Base-by-base conservation (phyloP, 1,140 invertebrate genomes). In the Lepidurus arcticus region DNA sequence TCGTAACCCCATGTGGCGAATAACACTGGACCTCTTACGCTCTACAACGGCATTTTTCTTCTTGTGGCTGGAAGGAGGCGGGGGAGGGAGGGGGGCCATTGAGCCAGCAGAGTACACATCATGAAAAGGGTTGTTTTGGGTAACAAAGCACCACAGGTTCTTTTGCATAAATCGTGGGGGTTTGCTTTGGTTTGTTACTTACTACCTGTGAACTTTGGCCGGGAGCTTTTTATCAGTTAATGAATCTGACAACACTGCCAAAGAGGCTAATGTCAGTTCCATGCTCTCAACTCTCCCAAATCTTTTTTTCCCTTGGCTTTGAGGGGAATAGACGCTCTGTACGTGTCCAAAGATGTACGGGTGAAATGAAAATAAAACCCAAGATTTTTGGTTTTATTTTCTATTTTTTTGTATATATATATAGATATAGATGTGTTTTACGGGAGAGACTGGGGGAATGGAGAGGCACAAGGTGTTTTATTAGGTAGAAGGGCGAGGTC, bases 101-200 rank as follows among this genome's bases (percentile, higher is more conserved):
- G 34, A 34, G 34, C 34, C 34, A 34, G 4, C 34, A 34, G 3
- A 34, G 34, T 34, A 34, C 34, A 4, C 34, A 34, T 34, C 34
- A 34, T 34, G 34, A 34, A 34, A 34, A 65, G 53, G 53, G 53
- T 65, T 65, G 53, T 65, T 65, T 65, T 65, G n/a, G 53, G 53
- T 65, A 65, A 65, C 16, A 65, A 16, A 65, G 53, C 53, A 65
- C 53, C 53, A 65, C 53, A 16, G 53, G 53, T 34, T 65, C 53
- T 65, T 65, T 65, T 65, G 21, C 53, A 65, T 65, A 65, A 65
- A 65, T 65, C 53, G 53, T 65, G 53, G 53, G 53, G 53, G 53
- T 65, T 47, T 65, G 21, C 53, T 65, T 65, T 9, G 53, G 53
- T 65, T 65, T 9, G 53, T 16, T 65, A 13, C 53, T 65, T n/a